Evolutionary conservation across 2,888 invertebrate genomes (phyloP), one percentile per base, ranked within the genome.

Genomic region (Lysandra coridon): DNA sequence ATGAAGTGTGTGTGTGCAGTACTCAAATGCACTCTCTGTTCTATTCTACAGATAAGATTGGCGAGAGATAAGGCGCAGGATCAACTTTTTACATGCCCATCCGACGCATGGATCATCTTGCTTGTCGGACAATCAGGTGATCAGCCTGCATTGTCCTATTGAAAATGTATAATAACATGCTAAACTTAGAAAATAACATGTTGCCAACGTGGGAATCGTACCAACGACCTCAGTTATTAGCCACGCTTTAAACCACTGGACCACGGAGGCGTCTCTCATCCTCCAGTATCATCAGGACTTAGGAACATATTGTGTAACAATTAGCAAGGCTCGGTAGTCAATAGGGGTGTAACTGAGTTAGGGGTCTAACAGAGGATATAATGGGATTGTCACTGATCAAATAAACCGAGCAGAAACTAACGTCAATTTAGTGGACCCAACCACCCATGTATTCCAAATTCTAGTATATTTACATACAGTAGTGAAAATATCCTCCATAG

Each of bases 371-470:
- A 23, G 53, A 14, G 64, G 64, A 30, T 30, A 64, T 64, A 64
- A 64, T 30, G 30, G 64, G 64, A 30, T 64, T 30, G 30, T 64
- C 64, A 64, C 30, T 64, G 64, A 64, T 64, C 64, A 64, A 64
- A 30, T 64, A 64, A 64, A 64, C 30, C 23, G 30, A n/a, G 30
- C 30, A 30, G 23, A 64, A 10, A 12, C 64, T 64, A 30, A 64
- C 23, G 64, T 30, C 10, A 23, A 30, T 64, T 64, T 64, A 64
- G 64, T 64, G 23, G 30, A 30, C 30, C 30, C 23, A 23, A 64
- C 30, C 23, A 53, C 14, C 64, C 23, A 57, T 17, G 14, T 57
- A 49, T 57, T 57, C 53, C 53, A 53, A 4, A 53, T 53, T 57
- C 57, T 57, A 57, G 14, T 17, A 3, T 10, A 49, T 49, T 7